phyloP scores from a whole-genome alignment of 2,797 vertebrate genomes.

The Rachycentron canadum region DNA sequence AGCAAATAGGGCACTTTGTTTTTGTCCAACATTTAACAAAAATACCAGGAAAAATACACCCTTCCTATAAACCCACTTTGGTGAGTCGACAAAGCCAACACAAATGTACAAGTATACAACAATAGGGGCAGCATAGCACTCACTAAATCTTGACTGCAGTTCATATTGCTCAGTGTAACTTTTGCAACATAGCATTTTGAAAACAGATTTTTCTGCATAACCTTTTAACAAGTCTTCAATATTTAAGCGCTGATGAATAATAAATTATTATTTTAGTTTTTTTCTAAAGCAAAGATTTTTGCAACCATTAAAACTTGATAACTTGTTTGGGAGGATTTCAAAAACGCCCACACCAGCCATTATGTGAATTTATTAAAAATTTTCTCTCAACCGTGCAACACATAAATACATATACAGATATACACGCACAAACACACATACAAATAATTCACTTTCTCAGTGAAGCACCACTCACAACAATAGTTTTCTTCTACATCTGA shows the following conservation, averaged over 20 bases:
- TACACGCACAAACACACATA: constrained; percentile 13
- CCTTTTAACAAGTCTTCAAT: constrained; percentile 9
- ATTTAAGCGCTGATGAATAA: constrained; percentile 44
- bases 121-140: background rate
- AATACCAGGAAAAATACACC: background rate
- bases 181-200: constrained; percentile 9
- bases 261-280: constrained; percentile 27
- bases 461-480: background rate
- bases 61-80: constrained; percentile 12
- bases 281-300: constrained; percentile 43
- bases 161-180: constrained; percentile 1
- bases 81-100: background rate
- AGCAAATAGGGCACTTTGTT: background rate
- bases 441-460: too few relatives aligned
- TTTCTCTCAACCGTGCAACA: constrained; percentile 16
- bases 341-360: background rate
- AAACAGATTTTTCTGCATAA: constrained; percentile 25
- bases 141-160: constrained; percentile 6
- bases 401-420: too few relatives aligned
- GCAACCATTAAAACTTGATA: constrained; percentile 42
- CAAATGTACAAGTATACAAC: background rate
- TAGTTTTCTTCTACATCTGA: constrained; percentile 4
- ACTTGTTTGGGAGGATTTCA: constrained; percentile 30
- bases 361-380: constrained; percentile 30
- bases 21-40: background rate